Base-by-base conservation (phyloP, 2,888 invertebrate species). In the Parascotia fuliginaria region DNA sequence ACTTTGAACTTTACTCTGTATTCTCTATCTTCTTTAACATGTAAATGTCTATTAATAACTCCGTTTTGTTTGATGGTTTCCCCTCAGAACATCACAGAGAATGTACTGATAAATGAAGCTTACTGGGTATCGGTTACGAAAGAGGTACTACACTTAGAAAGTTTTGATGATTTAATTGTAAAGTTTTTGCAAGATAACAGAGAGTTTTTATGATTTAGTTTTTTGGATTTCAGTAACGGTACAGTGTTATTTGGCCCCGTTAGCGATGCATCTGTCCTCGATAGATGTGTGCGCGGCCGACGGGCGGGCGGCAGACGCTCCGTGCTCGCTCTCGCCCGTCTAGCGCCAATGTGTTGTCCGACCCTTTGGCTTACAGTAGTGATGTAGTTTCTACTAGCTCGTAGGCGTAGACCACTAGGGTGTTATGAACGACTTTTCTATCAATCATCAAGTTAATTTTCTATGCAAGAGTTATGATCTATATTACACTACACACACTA, bases 1-100 rank as follows among this genome's bases (percentile, higher is more conserved):
- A 65, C 53, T 68, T 65, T 69, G 48, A 52, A 65, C 57, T 67
- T 65, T 66, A 70, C 55, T 64, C 61, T 75, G 56, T 71, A 50
- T 73, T 74, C 61, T 74, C 64, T 79, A 70, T 70, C 77, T 77
- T 75, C 65, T 76, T 52, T 64, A 69, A 69, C 60, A 57, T 76
- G 65, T 75, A 78, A 84, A 78, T 87, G 77, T 81, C 71, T 86
- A 81, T 83, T 89, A 90, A 89, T 91, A 89, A 89, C 78, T 89
- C 83, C 81, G 76, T 90, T 90, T 92, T 92, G 83, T 92, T 92
- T 92, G 85, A 87, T 89, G 88, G 87, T 94, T 93, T 95, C 94
- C 94, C 94, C 95, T 94, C 96, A 97, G 97, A 97, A 97, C 94
- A 96, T 97, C 95, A 97, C 97, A 94, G 97, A 97, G 95, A 96